Evolutionary conservation across 2,113 vertebrate species (phyloP).

Genomic region (Elaphurus davidianus): DNA sequence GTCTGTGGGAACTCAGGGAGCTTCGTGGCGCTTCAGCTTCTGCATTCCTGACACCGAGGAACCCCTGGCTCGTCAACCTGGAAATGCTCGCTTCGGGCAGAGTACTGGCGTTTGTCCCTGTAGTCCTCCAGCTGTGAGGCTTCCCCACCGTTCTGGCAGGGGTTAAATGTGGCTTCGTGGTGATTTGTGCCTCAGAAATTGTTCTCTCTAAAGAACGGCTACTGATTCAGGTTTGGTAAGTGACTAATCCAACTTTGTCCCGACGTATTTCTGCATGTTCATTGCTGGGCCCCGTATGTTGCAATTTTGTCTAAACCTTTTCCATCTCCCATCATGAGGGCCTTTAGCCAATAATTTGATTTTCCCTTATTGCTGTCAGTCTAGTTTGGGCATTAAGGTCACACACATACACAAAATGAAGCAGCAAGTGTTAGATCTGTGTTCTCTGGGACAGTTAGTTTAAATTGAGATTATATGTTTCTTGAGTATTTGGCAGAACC

Average conservation of each 20-base stretch:
- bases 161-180: not conserved
- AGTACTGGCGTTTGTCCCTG: not conserved
- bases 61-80: rapidly evolving
- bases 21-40: rapidly evolving
- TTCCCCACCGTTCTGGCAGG: not conserved
- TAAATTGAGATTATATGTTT: not conserved
- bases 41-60: not conserved
- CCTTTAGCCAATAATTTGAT: not conserved
- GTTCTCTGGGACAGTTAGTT: too few relatives aligned
- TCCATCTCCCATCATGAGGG: not conserved
- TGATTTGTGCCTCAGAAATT: not conserved
- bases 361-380: rapidly evolving
- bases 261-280: rapidly evolving
- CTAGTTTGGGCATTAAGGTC: not conserved
- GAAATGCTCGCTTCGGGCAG: rapidly evolving
- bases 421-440: too few relatives aligned
- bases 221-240: not conserved
- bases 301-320: not conserved
- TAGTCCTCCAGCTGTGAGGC: not conserved
- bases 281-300: not conserved
- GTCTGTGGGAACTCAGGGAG: not conserved
- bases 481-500: not conserved
- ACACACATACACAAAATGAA: not conserved
- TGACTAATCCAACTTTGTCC: not conserved
- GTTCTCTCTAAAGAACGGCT: not conserved